Conservation (phyloP, 2,797 vertebrate species). For the Heteromormyrus szaboi region DNA sequence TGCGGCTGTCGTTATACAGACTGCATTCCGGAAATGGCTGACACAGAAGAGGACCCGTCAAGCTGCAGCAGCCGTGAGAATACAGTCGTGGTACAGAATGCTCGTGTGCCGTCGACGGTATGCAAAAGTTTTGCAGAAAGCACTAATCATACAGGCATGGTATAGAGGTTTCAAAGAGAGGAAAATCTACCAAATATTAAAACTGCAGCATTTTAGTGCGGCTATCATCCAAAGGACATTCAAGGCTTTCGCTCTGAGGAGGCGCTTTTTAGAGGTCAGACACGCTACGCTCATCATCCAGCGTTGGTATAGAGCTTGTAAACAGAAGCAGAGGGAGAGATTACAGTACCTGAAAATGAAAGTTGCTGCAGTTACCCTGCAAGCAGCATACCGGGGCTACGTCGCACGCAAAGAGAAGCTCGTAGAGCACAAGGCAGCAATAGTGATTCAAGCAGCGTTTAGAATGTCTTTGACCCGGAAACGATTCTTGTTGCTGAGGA, state of each 20-base stretch:
- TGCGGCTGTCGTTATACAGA: constrained; percentile 66
- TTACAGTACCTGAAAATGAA: constrained; percentile 53
- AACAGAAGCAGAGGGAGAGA: constrained; percentile 42
- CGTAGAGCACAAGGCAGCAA: constrained; percentile 52
- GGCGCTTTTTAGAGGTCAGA: constrained; percentile 44
- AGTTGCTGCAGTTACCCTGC: constrained; percentile 60
- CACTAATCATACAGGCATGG: constrained; percentile 70
- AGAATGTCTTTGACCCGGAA: constrained; percentile 52
- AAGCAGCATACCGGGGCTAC: constrained; percentile 68
- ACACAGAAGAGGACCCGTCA: constrained; percentile 38
- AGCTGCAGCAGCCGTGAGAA: constrained; percentile 56
- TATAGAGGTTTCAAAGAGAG: constrained; percentile 54
- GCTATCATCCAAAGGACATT: constrained; percentile 71
- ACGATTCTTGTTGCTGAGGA: constrained; percentile 46
- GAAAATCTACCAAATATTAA: constrained; percentile 36
- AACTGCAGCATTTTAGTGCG: constrained; percentile 56
- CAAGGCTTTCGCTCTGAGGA: constrained; percentile 55
- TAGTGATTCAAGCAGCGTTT: constrained; percentile 69
- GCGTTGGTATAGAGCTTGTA: constrained; percentile 64
- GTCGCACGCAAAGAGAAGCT: constrained; percentile 53
- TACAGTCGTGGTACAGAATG: constrained; percentile 83
- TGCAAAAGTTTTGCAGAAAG: constrained; percentile 40
- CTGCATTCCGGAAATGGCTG: constrained; percentile 63
- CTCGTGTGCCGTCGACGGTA: constrained; percentile 54
- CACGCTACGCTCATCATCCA: constrained; percentile 65